Conservation (phyloP, 2,888 invertebrate genomes). For the Rotaria sp. region DNA sequence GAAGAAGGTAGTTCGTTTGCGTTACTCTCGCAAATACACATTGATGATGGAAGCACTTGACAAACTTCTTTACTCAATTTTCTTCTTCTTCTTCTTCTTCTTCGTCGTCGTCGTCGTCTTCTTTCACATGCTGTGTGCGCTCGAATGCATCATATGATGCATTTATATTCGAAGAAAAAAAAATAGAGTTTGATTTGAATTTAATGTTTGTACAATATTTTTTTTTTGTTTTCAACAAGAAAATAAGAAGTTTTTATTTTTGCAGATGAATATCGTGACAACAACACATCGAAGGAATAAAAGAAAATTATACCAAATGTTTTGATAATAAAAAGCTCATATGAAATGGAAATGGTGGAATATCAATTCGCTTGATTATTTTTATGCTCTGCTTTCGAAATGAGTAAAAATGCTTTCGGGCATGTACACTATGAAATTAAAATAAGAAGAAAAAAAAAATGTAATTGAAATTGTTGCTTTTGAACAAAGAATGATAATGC, state of each 20-base stretch:
- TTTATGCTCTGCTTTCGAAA: neutral
- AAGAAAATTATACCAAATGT: neutral
- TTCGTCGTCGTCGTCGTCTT: neutral
- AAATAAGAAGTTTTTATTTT: too few relatives aligned
- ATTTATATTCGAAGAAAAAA: neutral
- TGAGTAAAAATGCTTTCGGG: neutral
- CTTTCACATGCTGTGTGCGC: conserved; percentile 13
- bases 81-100: conserved; percentile 12
- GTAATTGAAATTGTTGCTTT: too few relatives aligned
- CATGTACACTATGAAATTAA: neutral
- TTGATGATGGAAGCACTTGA: conserved; percentile 21
- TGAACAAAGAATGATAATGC: too few relatives aligned
- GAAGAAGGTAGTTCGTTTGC: conserved; percentile 19
- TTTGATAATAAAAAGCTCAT: neutral
- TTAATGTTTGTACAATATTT: neutral
- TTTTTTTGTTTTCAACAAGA: neutral
- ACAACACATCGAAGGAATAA: too few relatives aligned
- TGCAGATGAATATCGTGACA: neutral
- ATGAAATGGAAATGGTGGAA: conserved; percentile 6
- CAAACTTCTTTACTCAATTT: conserved; percentile 24
- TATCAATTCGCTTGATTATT: neutral
- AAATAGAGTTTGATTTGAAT: conserved; percentile 8
- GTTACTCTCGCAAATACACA: neutral
- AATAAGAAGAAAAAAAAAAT: neutral
- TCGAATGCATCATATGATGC: conserved; percentile 3